These are phyloP conservation scores for Burhinus oedicnemus DNA, from an alignment of 2,113 vertebrate genomes.

Conservation along the genomic window DNA sequence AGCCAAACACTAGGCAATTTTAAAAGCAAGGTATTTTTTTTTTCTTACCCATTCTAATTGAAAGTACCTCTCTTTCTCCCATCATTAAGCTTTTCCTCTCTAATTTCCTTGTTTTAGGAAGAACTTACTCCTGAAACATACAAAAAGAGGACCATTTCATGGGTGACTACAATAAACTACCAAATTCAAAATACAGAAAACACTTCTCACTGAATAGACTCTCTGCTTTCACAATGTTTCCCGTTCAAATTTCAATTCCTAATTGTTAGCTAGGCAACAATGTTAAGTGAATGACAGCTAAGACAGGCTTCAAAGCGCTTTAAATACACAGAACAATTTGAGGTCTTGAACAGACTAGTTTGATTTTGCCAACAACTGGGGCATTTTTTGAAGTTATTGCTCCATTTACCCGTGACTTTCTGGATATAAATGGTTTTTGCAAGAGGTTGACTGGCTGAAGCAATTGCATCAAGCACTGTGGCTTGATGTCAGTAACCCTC, in stretches of 20 bases:
- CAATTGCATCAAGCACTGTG: not conserved
- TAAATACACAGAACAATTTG: not conserved
- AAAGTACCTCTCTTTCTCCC: not conserved
- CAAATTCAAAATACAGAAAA: not conserved
- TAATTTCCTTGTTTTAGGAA: not conserved
- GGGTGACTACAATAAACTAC: not conserved
- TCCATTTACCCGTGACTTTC: not conserved
- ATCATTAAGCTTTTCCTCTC: not conserved
- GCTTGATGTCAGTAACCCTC: not conserved
- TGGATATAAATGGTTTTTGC: not conserved
- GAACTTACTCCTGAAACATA: not conserved
- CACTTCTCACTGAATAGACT: not conserved
- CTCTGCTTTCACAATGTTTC: not conserved
- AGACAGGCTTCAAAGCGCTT: not conserved
- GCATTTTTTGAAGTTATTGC: not conserved
- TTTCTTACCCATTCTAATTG: not conserved
- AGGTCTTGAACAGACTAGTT: not conserved
- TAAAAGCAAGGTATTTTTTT: not conserved
- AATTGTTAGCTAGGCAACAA: not conserved
- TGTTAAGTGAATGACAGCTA: not conserved
- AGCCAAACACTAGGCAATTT: not conserved
- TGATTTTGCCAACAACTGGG: not conserved
- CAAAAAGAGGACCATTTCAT: not conserved
- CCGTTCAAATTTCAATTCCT: not conserved
- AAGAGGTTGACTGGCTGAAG: not conserved